A percentile compares a stretch with the other conserved stretches of the same genome.
phyloP scores from a whole-genome alignment of 2,888 invertebrate species.

The Creontiades dilutus region DNA sequence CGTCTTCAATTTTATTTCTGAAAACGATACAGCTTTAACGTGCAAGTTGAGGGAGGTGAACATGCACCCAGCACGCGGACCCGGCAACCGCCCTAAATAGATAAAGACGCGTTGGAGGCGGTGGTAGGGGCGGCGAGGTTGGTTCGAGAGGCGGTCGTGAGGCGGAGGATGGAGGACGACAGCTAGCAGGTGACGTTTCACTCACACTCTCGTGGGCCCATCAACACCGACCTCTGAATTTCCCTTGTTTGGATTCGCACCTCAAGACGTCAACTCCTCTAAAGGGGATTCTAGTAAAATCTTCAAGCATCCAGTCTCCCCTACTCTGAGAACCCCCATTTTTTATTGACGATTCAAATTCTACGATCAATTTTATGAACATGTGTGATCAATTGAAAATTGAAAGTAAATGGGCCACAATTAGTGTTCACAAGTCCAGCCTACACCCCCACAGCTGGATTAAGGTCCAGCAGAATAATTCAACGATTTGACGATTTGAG shows the following conservation, averaged over 20 bases:
- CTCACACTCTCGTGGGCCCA: not conserved
- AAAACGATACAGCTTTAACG: not conserved
- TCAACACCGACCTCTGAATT: not conserved
- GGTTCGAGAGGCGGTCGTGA: too few relatives aligned
- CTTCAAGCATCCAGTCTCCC: too few relatives aligned
- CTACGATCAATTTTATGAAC: too few relatives aligned
- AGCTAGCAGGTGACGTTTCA: not conserved
- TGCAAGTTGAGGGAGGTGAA: constrained; percentile 4
- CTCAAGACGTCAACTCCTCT: not conserved
- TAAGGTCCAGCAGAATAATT: too few relatives aligned
- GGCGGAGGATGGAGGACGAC: too few relatives aligned
- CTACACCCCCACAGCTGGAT: too few relatives aligned
- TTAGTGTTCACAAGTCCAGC: too few relatives aligned
- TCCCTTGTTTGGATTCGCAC: not conserved
- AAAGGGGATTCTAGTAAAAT: not conserved
- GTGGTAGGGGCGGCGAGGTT: not conserved
- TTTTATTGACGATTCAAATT: too few relatives aligned
- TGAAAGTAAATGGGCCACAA: too few relatives aligned
- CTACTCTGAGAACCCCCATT: too few relatives aligned
- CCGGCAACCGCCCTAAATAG: constrained; percentile 30
- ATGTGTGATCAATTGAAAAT: too few relatives aligned
- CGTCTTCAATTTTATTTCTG: not conserved
- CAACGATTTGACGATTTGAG: too few relatives aligned
- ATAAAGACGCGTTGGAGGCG: constrained; percentile 9
- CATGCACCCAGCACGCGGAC: not conserved